phyloP scores from a whole-genome alignment of 2,797 vertebrate species.

The Discoglossus pictus region DNA sequence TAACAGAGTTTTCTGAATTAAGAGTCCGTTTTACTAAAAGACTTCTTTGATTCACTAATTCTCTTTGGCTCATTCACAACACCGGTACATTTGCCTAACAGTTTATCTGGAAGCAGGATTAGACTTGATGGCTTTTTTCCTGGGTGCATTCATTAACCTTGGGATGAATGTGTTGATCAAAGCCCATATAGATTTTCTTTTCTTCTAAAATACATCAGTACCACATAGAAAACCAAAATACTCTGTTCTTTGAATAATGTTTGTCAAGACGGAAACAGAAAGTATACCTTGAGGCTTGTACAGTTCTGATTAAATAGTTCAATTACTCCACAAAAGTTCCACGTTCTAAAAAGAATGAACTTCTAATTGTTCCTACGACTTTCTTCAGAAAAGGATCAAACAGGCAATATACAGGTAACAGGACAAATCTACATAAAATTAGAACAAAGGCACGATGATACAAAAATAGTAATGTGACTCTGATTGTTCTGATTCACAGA shows the following conservation, averaged over 20 bases:
- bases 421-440: constrained; percentile 16
- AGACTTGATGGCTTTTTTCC: constrained; percentile 24
- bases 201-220: constrained; percentile 30
- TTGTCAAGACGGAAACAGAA: constrained; percentile 19
- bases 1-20: too few species aligned
- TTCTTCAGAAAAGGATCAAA: constrained; percentile 38
- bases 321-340: constrained; percentile 42
- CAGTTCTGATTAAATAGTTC: constrained; percentile 37
- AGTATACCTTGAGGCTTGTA: constrained; percentile 24
- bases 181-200: constrained; percentile 44
- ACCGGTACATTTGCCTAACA: constrained; percentile 36
- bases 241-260: constrained; percentile 38
- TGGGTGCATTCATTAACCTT: constrained; percentile 43
- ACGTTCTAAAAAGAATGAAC: constrained; percentile 28
- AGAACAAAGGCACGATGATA: neutral
- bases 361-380: constrained; percentile 6
- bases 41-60: constrained; percentile 7
- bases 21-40: too few species aligned
- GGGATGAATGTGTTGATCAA: constrained; percentile 43
- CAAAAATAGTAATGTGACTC: constrained; percentile 2
- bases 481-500: constrained; percentile 16
- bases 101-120: constrained; percentile 31
- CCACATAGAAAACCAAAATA: constrained; percentile 23
- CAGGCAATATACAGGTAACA: constrained; percentile 10
- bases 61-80: constrained; percentile 18